Percentiles rank a stretch among this genome's conserved stretches.
Evolutionary conservation across 2,113 vertebrate species (phyloP).

Genomic region (Terrapene triunguis): DNA sequence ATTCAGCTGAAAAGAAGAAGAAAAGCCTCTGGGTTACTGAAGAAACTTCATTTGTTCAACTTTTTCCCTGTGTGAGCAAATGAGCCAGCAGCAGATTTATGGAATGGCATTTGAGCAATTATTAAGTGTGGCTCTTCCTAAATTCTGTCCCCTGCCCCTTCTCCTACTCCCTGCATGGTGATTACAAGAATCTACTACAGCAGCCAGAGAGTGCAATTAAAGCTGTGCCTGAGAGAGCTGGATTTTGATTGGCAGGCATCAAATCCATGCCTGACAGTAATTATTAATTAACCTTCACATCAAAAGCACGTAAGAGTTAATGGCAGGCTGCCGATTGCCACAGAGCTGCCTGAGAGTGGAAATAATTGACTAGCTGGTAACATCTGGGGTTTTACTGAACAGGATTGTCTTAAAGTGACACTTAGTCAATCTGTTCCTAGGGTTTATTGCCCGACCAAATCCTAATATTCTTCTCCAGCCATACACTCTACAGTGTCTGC

Average conservation of each 20-base stretch:
- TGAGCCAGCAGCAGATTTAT: neutral
- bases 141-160: neutral
- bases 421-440: neutral
- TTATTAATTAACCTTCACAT: neutral
- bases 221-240: neutral
- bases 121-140: accelerated
- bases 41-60: neutral
- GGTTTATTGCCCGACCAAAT: neutral
- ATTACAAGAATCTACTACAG: neutral
- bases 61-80: neutral
- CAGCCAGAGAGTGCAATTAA: neutral
- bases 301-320: neutral
- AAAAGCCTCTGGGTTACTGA: neutral
- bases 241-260: neutral
- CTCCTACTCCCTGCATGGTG: neutral
- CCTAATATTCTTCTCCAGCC: neutral
- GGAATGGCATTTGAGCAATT: neutral
- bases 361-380: neutral
- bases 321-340: neutral
- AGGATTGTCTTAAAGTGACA: accelerated
- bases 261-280: neutral
- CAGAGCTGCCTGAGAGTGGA: neutral
- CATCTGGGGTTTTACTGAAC: neutral
- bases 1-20: neutral
- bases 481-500: neutral